These are phyloP conservation scores for Tethea ocularis DNA, from an alignment of 2,888 invertebrate species.

Conservation along the genomic window DNA sequence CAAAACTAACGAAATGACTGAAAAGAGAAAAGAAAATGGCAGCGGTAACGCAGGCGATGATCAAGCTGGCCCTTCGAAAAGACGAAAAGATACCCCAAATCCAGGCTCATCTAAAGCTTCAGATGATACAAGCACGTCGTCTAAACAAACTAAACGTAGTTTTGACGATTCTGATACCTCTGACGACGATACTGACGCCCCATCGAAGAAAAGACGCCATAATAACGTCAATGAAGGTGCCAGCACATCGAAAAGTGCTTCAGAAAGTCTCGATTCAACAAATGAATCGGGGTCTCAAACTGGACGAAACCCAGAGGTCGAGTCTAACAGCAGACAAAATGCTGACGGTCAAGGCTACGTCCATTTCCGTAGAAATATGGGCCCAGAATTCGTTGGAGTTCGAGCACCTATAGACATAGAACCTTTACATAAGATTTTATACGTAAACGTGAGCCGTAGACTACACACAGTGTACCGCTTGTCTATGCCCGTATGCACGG, in stretches of 20 bases:
- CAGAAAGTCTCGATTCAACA: slow-evolving; percentile 25
- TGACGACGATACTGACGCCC: slow-evolving; percentile 6
- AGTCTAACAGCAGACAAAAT: too few species aligned
- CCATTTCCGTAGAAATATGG: slow-evolving; percentile 25
- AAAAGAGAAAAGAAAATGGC: neutral
- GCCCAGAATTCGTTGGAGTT: slow-evolving; percentile 19
- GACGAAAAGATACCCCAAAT: neutral
- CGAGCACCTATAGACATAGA: slow-evolving; percentile 20
- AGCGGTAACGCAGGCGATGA: neutral
- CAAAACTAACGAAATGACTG: neutral
- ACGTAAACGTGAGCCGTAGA: slow-evolving; percentile 53
- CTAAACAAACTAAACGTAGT: too few species aligned
- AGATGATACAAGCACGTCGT: neutral
- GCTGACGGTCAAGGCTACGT: neutral
- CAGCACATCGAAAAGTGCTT: slow-evolving; percentile 19
- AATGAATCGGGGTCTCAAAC: too few species aligned
- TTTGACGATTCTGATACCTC: neutral
- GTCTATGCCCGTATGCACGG: slow-evolving; percentile 17
- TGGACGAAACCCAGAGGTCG: too few species aligned
- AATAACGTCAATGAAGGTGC: slow-evolving; percentile 23
- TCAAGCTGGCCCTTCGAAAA: neutral
- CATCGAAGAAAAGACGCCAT: slow-evolving; percentile 4
- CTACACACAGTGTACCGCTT: slow-evolving; percentile 41
- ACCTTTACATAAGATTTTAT: slow-evolving; percentile 49
- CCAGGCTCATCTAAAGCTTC: neutral